Conservation (phyloP, 2,888 invertebrate genomes). For the Cantharis lateralis region DNA sequence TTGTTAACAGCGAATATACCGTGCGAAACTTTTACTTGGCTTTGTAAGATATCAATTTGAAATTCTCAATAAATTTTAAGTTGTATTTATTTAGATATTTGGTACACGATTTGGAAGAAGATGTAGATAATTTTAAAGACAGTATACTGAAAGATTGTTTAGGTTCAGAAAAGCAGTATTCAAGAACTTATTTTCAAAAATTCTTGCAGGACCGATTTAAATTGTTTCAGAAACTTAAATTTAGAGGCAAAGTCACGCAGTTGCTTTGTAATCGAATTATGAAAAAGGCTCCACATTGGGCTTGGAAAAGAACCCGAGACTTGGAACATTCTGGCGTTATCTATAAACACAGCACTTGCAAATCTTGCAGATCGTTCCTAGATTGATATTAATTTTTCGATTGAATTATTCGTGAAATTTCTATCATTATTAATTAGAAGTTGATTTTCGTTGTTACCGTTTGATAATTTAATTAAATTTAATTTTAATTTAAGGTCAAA, state of each 20-base stretch:
- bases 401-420: background rate
- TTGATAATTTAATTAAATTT: background rate
- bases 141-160: constrained; percentile 53
- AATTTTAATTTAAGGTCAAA: background rate
- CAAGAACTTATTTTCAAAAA: constrained; percentile 37
- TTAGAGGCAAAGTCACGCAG: constrained; percentile 58
- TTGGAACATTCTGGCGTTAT: constrained; percentile 45
- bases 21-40: constrained; percentile 60
- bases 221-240: constrained; percentile 53
- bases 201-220: constrained; percentile 52
- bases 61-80: background rate
- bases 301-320: constrained; percentile 46
- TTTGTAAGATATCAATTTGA: constrained; percentile 55
- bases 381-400: background rate
- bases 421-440: background rate
- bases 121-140: constrained; percentile 58
- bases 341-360: constrained; percentile 16
- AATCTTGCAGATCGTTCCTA: background rate
- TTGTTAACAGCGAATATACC: constrained; percentile 56
- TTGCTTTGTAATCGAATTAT: constrained; percentile 57
- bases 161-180: constrained; percentile 46
- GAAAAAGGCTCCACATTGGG: constrained; percentile 40
- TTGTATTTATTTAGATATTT: constrained; percentile 50
- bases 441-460: background rate
- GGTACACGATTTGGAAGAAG: constrained; percentile 65